These are phyloP conservation scores for Trogon surrucura DNA, from an alignment of 2,113 vertebrate species.

Conservation along the genomic window DNA sequence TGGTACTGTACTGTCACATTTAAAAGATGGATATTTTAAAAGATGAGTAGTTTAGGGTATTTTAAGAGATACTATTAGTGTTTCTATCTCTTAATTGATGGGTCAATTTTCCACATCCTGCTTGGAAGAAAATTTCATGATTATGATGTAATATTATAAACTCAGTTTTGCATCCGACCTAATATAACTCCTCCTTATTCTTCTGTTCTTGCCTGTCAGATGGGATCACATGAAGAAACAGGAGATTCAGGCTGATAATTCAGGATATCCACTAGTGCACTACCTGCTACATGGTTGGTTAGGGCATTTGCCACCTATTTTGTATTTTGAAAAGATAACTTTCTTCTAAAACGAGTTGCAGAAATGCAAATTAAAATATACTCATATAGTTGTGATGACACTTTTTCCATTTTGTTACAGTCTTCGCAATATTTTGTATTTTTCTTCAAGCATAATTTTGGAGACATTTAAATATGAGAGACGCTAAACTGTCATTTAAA, in stretches of 20 bases:
- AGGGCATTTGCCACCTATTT: background rate
- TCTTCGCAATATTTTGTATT: conserved; percentile 60
- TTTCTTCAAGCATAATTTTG: conserved; percentile 63
- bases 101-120: background rate
- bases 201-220: background rate
- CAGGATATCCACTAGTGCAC: background rate
- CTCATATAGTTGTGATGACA: conserved; percentile 58
- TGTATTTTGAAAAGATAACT: conserved; percentile 38
- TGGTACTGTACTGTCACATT: conserved; percentile 41
- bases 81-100: background rate
- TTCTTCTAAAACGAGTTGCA: conserved; percentile 36
- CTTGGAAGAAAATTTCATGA: background rate
- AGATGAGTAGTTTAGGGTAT: background rate
- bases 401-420: conserved; percentile 53
- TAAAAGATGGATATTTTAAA: conserved; percentile 33
- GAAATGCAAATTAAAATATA: conserved; percentile 58
- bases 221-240: background rate
- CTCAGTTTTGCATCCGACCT: background rate
- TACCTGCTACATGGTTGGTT: background rate
- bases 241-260: background rate
- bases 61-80: background rate
- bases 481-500: conserved; percentile 52
- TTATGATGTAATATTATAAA: background rate
- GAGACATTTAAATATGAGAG: conserved; percentile 59
- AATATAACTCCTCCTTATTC: background rate